phyloP scores from a whole-genome alignment of 2,888 invertebrate genomes.

The Ormyrus thymus region DNA sequence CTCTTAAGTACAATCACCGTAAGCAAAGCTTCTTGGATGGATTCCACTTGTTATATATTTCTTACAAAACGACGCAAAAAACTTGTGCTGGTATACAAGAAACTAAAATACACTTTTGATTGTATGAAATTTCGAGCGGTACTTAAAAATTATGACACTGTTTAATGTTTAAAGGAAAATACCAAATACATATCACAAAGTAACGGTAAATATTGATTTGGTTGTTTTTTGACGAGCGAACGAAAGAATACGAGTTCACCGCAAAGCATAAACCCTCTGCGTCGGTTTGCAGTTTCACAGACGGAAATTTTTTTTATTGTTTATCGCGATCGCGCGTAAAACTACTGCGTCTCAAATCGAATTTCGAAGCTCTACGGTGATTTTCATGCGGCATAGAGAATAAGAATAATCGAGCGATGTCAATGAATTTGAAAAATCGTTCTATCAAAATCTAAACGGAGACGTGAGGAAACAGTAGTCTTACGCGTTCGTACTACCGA shows the following conservation, averaged over 20 bases:
- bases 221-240: not conserved
- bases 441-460: not conserved
- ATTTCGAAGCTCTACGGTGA: not conserved
- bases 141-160: conserved; percentile 24
- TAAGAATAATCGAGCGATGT: not conserved
- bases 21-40: conserved; percentile 73
- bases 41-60: conserved; percentile 67
- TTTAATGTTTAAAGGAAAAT: conserved; percentile 26
- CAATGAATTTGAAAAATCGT: not conserved
- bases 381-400: not conserved
- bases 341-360: conserved; percentile 9
- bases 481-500: conserved; percentile 62
- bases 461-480: conserved; percentile 25
- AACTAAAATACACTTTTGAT: conserved; percentile 21
- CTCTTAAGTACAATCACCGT: conserved; percentile 72
- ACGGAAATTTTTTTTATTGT: conserved; percentile 65
- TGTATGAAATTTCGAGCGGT: conserved; percentile 24
- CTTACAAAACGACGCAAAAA: conserved; percentile 62
- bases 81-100: conserved; percentile 47
- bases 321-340: conserved; percentile 59
- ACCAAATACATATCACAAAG: conserved; percentile 39
- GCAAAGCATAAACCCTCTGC: conserved; percentile 54
- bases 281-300: conserved; percentile 64
- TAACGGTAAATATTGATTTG: conserved; percentile 31
- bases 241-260: conserved; percentile 7